These are phyloP conservation scores for Notoglanidium macrostoma DNA, from an alignment of 2,797 vertebrate genomes.

Conservation along the genomic window DNA sequence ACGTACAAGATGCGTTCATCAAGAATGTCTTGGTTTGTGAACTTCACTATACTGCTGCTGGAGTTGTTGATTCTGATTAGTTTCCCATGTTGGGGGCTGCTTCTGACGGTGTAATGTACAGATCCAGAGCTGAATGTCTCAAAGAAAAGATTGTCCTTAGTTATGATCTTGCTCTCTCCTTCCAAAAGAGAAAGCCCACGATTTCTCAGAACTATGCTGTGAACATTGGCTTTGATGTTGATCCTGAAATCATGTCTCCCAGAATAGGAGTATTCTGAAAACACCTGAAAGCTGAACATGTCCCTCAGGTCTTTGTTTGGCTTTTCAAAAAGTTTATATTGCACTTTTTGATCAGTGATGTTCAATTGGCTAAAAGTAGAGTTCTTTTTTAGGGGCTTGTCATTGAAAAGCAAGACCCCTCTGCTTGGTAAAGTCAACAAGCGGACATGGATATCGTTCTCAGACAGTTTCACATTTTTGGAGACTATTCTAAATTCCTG, in stretches of 20 bases:
- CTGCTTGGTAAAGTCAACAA: slow-evolving; percentile 79
- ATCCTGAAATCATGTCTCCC: slow-evolving; percentile 78
- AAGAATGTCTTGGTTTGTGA: slow-evolving; percentile 81
- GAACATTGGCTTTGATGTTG: slow-evolving; percentile 75
- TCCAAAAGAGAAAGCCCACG: slow-evolving; percentile 81
- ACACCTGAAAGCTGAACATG: slow-evolving; percentile 80
- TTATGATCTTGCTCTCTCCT: slow-evolving; percentile 85
- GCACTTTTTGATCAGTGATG: slow-evolving; percentile 76
- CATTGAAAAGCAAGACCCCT: slow-evolving; percentile 78
- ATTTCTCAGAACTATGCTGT: slow-evolving; percentile 74
- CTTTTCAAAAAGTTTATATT: slow-evolving; percentile 74
- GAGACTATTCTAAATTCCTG: slow-evolving; percentile 77
- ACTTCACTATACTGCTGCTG: slow-evolving; percentile 71
- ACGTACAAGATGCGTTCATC: slow-evolving; percentile 79
- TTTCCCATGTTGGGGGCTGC: slow-evolving; percentile 78
- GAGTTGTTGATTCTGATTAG: slow-evolving; percentile 75
- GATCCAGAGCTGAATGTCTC: slow-evolving; percentile 69
- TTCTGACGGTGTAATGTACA: slow-evolving; percentile 77
- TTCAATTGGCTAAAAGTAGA: slow-evolving; percentile 85
- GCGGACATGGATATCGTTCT: slow-evolving; percentile 78
- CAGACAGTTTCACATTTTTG: slow-evolving; percentile 72
- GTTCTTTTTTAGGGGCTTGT: slow-evolving; percentile 72
- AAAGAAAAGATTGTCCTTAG: slow-evolving; percentile 77
- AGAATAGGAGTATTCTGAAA: slow-evolving; percentile 76
- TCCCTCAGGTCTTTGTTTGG: slow-evolving; percentile 73